A percentile compares a stretch with the other conserved stretches of the same genome.
phyloP scores from a whole-genome alignment of 2,113 vertebrate genomes.

The Thunnus maccoyii region DNA sequence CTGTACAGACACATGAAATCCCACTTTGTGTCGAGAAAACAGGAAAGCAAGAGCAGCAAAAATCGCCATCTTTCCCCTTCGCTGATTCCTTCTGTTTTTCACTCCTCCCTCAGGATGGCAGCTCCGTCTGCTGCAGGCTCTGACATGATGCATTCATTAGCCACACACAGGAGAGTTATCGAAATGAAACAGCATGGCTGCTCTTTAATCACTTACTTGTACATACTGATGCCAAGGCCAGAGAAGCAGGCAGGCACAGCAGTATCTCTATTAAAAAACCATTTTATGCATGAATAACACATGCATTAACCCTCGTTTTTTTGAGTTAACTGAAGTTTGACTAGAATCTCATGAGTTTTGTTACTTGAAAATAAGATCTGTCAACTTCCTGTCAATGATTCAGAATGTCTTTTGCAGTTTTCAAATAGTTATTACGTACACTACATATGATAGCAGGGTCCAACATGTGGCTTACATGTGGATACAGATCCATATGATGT shows the following conservation, averaged over 20 bases:
- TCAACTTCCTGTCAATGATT: background rate
- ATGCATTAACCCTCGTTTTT: background rate
- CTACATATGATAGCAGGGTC: too few relatives aligned
- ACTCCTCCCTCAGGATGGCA: background rate
- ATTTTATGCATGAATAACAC: background rate
- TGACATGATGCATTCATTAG: slow-evolving; percentile 31
- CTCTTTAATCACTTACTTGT: slow-evolving; percentile 46
- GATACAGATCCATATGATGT: background rate
- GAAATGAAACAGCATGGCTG: slow-evolving; percentile 40
- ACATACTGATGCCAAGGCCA: background rate
- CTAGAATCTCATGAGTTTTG: background rate
- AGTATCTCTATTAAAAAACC: background rate
- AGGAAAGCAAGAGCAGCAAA: background rate
- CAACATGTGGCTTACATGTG: background rate
- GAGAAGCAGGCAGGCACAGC: background rate
- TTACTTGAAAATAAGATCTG: background rate
- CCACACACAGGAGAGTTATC: slow-evolving; percentile 11
- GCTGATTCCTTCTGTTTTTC: slow-evolving; percentile 6
- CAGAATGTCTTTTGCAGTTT: too few relatives aligned
- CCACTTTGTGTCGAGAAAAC: too few relatives aligned
- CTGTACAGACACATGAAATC: too few relatives aligned
- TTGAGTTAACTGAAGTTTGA: background rate
- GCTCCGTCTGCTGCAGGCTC: slow-evolving; percentile 20
- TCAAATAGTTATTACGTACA: too few relatives aligned
- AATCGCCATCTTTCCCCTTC: background rate